These are phyloP conservation scores for Anisognathus igniventris DNA, from an alignment of 2,797 vertebrate species.

Conservation along the genomic window DNA sequence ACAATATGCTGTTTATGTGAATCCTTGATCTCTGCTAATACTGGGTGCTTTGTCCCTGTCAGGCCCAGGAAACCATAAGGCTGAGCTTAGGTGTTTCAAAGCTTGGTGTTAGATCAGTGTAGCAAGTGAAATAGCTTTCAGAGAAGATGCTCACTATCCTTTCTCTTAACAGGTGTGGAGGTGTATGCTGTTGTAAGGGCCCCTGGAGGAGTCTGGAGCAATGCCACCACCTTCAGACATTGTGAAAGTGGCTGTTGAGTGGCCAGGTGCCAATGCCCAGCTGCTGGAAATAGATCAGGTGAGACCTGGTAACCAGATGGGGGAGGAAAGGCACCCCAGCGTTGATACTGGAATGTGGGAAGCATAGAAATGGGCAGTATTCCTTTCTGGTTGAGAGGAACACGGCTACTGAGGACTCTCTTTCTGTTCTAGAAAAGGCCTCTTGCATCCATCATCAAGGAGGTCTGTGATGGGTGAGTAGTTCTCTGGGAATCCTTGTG, in stretches of 20 bases:
- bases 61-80: background rate
- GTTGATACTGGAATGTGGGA: background rate
- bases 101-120: background rate
- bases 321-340: background rate
- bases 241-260: conserved; percentile 97
- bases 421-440: conserved; percentile 87
- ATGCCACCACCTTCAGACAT: conserved; percentile 93
- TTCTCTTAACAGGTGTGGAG: conserved; percentile 2
- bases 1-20: background rate
- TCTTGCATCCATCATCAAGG: conserved; percentile 92
- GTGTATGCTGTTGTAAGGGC: background rate
- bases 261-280: conserved; percentile 96
- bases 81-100: background rate
- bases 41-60: background rate
- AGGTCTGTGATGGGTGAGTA: conserved; percentile 97
- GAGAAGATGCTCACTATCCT: background rate
- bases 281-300: conserved; percentile 98
- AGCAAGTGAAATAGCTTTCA: background rate
- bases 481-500: background rate
- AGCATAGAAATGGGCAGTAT: background rate
- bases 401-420: background rate
- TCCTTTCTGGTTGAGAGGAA: background rate
- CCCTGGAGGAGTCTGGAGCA: background rate
- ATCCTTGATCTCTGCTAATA: background rate
- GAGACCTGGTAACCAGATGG: background rate